Percentiles rank a stretch among this genome's conserved stretches.
Conservation (phyloP, 92 coral and sea anemone species). For the Diadumene lineata region DNA sequence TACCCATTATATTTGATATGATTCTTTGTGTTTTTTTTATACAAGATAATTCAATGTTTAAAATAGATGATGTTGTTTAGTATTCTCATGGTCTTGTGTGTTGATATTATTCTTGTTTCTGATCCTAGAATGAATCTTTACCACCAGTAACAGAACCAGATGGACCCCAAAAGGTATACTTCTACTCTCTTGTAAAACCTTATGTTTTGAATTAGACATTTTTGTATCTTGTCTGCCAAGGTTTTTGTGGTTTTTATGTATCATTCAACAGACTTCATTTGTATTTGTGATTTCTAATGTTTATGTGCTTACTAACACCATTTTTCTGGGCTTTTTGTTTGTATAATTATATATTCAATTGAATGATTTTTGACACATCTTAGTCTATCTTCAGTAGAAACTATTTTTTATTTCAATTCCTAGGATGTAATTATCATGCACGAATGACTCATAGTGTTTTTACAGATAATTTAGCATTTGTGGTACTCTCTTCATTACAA, state of each 20-base stretch:
- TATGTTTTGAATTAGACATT: background rate
- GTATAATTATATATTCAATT: background rate
- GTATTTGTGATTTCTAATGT: background rate
- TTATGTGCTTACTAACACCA: background rate
- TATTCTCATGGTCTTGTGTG: background rate
- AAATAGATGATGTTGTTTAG: background rate
- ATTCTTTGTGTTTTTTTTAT: background rate
- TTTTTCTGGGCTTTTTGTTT: background rate
- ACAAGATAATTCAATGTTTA: background rate
- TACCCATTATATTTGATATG: background rate
- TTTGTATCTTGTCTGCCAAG: background rate
- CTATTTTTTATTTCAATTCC: background rate
- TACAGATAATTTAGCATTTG: background rate
- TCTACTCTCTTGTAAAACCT: background rate
- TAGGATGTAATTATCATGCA: background rate
- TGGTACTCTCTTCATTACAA: background rate
- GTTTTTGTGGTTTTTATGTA: background rate
- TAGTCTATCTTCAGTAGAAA: background rate
- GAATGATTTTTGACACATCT: background rate
- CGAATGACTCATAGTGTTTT: background rate
- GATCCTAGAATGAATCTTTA: slow-evolving; percentile 22
- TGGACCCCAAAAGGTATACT: slow-evolving; percentile 29
- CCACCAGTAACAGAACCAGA: slow-evolving; percentile 25
- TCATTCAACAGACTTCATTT: slow-evolving; percentile 1
- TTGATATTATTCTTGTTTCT: slow-evolving; percentile 2